Base-by-base conservation (phyloP, 2,888 invertebrate genomes). In the Lepeophtheirus nordmannii region DNA sequence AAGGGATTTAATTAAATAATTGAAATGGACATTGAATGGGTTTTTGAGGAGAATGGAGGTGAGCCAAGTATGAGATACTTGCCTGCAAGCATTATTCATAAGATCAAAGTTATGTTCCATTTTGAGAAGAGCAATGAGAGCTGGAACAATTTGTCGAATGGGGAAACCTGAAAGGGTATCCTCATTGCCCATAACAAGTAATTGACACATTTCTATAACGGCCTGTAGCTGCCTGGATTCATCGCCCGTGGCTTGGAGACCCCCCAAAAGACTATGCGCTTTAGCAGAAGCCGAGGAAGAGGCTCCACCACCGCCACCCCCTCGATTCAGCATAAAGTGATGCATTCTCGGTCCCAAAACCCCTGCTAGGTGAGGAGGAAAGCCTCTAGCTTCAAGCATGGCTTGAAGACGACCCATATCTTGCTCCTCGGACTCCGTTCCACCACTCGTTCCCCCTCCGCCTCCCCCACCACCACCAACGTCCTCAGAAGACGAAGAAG, bases 51-150 rank as follows among this genome's bases (percentile, higher is more conserved):
- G 30, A 5, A 7, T 7, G 30, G 3, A 30, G 7, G 30, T 30
- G 22, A 17, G n/a, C 38, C 23, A 63, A 30, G 30, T 30, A 30
- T 30, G 30, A 30, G 30, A 30, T 30, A 30, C 30, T 30, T 30
- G 30, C 30, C 30, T 14, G 14, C 67, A 61, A 46, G 59, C 58
- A 53, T 60, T 23, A 74, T 78, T 76, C 73, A 85, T 86, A 82
- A 98, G 93, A 77, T 97, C 97, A 79, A 97, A 97, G 79, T 98
- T 98, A 75, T 97, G 93, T 74, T 97, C 97, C 82, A 94, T 92
- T 64, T 90, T 87, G 23, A 98, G 82, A 67, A 98, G 78, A 72
- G 84, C 86, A 69, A 94, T 89, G 46, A 98, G 82, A 9, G 93
- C 92, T 0, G 96, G 94, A 61, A 97, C 94, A 17, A 94, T 94